Percentiles rank a stretch among this genome's conserved stretches.
phyloP scores from a whole-genome alignment of 2,113 vertebrate species.

The Ciconia boyciana region DNA sequence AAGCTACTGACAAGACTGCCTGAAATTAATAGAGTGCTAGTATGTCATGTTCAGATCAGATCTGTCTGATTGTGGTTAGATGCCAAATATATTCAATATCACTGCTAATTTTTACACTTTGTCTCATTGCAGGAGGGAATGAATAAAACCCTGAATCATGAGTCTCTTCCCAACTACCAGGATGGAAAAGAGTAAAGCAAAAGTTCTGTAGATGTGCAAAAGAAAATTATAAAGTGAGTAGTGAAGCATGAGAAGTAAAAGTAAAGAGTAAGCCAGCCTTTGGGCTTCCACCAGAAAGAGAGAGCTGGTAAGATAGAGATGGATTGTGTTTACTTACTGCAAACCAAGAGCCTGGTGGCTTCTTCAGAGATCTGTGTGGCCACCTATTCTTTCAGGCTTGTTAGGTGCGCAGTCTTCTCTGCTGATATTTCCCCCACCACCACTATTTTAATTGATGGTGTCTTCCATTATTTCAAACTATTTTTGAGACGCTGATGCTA shows the following conservation, averaged over 20 bases:
- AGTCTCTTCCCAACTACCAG: background rate
- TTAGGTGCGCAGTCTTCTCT: background rate
- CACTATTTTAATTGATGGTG: background rate
- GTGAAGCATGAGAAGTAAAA: background rate
- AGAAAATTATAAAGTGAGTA: background rate
- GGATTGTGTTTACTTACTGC: background rate
- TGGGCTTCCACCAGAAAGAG: background rate
- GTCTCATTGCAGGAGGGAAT: background rate
- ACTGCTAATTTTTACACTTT: background rate
- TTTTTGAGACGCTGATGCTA: background rate
- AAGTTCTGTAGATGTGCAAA: background rate
- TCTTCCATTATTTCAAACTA: background rate
- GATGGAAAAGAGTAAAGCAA: background rate
- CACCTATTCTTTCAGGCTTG: background rate
- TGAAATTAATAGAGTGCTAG: background rate
- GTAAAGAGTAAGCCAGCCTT: background rate
- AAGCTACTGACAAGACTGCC: background rate
- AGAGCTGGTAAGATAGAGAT: background rate
- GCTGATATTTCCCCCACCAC: rapidly evolving
- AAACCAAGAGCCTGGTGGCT: background rate
- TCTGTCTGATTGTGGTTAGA: background rate
- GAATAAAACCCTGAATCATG: background rate
- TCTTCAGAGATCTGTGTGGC: background rate
- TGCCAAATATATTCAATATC: background rate
- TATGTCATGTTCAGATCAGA: background rate